Conservation (phyloP, 1,140 invertebrate species). For the Muscidifurax raptorellus region DNA sequence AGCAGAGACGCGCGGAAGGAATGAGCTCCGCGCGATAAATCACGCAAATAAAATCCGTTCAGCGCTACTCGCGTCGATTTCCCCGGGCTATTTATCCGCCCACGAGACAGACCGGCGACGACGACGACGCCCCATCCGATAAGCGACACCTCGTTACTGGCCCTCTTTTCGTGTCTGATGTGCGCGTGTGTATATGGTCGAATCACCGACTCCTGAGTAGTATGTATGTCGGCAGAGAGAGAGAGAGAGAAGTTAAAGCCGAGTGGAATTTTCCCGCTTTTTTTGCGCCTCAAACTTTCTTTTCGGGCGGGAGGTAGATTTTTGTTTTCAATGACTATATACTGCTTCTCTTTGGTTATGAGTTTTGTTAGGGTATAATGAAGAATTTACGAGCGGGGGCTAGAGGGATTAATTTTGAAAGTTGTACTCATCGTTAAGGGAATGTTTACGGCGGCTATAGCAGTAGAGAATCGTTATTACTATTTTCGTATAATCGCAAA, state of each 20-base stretch:
- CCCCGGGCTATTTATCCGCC: slow-evolving; percentile 14
- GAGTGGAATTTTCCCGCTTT: not conserved
- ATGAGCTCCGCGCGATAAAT: slow-evolving; percentile 32
- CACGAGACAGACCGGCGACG: slow-evolving; percentile 14
- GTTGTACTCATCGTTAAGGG: not conserved
- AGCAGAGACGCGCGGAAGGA: not conserved
- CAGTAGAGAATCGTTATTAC: too few species aligned
- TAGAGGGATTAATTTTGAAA: not conserved
- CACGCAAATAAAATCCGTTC: slow-evolving; percentile 28
- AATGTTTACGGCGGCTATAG: not conserved
- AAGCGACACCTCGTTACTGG: slow-evolving; percentile 43
- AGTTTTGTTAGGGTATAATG: not conserved
- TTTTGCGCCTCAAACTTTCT: not conserved
- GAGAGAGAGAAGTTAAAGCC: not conserved
- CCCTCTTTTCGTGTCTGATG: not conserved
- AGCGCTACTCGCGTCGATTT: slow-evolving; percentile 1
- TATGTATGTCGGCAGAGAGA: not conserved
- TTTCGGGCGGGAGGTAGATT: not conserved
- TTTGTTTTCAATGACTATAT: not conserved
- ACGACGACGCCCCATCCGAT: slow-evolving; percentile 31
- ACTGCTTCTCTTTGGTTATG: not conserved
- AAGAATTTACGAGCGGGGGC: not conserved
- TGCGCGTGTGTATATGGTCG: not conserved
- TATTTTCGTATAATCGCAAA: too few species aligned
- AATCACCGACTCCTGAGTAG: not conserved